A percentile compares a stretch with the other conserved stretches of the same genome.
Evolutionary conservation across 1,140 invertebrate species (phyloP).

Genomic region (Euschistus heros): DNA sequence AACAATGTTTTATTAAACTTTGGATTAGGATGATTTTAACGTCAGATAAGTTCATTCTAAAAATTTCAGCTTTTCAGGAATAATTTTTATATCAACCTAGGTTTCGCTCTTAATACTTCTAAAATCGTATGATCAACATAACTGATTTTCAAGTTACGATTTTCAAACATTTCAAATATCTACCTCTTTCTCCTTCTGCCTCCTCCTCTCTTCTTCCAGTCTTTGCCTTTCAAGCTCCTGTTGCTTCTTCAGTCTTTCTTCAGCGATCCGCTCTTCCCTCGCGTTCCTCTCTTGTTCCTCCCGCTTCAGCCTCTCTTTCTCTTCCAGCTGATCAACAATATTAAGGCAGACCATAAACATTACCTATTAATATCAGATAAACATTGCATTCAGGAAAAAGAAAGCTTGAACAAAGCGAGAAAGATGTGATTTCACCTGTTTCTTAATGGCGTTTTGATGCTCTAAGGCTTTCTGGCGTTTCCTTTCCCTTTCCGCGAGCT

Average conservation of each 20-base stretch:
- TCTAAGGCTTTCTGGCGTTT: constrained; percentile 57
- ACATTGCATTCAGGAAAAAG: no score
- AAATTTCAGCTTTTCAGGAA: no score
- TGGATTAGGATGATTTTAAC: no score
- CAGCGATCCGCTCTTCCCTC: constrained; percentile 53
- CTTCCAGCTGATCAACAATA: constrained; percentile 42
- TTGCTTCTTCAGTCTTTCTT: constrained; percentile 53
- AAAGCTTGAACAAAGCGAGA: background rate
- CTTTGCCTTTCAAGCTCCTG: constrained; percentile 49
- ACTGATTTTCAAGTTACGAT: background rate
- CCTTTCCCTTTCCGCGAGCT: constrained; percentile 53
- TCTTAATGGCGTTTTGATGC: constrained; percentile 57
- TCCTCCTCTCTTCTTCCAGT: constrained; percentile 38
- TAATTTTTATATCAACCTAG: no score
- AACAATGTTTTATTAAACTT: no score
- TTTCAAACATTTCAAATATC: background rate
- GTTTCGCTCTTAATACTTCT: constrained; percentile 9
- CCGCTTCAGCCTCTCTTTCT: constrained; percentile 48
- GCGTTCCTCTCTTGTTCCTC: constrained; percentile 50
- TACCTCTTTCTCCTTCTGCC: constrained; percentile 36
- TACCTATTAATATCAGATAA: background rate
- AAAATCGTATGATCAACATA: background rate
- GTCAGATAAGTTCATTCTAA: no score
- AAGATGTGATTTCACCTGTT: constrained; percentile 39
- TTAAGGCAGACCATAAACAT: background rate